Base-by-base conservation (phyloP, 2,113 vertebrate species). In the Hypanus sabinus region DNA sequence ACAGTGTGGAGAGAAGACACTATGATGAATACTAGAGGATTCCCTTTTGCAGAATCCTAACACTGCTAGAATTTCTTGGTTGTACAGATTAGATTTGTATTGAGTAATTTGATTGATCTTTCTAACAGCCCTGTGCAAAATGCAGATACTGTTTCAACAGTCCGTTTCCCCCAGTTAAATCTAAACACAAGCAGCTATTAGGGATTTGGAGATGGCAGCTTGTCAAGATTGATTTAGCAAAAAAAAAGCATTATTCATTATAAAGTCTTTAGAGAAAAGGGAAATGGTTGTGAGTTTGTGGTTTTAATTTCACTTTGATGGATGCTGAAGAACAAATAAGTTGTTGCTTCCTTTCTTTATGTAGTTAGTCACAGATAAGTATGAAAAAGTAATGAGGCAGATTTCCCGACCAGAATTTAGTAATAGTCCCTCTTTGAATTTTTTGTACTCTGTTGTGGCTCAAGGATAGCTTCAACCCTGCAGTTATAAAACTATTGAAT, bases 61-160 rank as follows among this genome's bases (percentile, higher is more conserved):
- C 91, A 14, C 36, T 75, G 91, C 10, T 11, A 75, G 70, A 93
- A 93, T 93, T 75, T 93, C 70, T 24, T 55, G 70, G 30, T 75
- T 10, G 38, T 55, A 55, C 22, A 75, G 70, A 93, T 93, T 55
- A 93, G 10, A 93, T 93, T 93, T 73, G 24, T 55, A 93, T 55
- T 27, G 91, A 93, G 91, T 46, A 8, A 38, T 30, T 70, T 93
- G 36, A 92, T 92, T 71, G 88, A 92, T 36, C 6, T 36, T 92
- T 38, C 33, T 11, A 92, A 71, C 65, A 24, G 9, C 2, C 11
- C 36, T 93, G 38, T 16, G 33, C 33, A 73, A 75, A 70, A 55
- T 93, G 10, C 73, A 55, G 36, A 46, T 46, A 93, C 24, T 11
- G 20, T 93, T 73, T 73, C 70, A 92, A 71, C 68, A 38, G n/a